Conservation (phyloP, 2,888 invertebrate genomes). For the Isotomurus palustris region DNA sequence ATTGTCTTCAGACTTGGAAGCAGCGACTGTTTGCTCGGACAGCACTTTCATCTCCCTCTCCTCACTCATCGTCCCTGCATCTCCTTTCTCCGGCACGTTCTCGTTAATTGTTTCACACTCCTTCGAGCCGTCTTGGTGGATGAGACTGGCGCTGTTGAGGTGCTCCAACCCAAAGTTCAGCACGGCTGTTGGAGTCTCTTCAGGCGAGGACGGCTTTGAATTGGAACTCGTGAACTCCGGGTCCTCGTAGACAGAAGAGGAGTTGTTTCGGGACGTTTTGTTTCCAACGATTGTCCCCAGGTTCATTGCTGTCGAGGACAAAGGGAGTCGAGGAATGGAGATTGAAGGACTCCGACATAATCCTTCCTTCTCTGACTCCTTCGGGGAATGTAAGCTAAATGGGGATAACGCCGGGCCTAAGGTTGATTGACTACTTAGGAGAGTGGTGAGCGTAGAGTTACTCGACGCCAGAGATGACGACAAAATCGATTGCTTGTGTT, state of each 20-base stretch:
- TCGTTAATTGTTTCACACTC: no score
- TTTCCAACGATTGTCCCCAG: background rate
- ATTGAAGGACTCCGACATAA: conserved; percentile 6
- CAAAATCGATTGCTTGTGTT: conserved; percentile 4
- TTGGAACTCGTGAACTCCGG: background rate
- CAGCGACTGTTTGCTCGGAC: no score
- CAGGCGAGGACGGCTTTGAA: background rate
- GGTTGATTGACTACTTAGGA: background rate
- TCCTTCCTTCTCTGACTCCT: background rate
- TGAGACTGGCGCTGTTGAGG: background rate
- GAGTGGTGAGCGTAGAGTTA: background rate
- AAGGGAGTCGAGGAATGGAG: conserved; percentile 2
- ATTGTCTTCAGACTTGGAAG: background rate
- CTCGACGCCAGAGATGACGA: conserved; percentile 16
- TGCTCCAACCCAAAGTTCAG: background rate
- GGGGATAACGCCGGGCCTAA: background rate
- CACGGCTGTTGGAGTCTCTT: background rate
- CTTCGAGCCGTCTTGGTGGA: no score
- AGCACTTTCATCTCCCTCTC: no score
- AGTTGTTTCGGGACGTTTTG: background rate
- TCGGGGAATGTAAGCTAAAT: background rate
- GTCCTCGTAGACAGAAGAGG: background rate
- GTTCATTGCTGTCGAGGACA: conserved; percentile 4
- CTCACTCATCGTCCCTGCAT: no score
- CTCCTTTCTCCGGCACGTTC: no score